Evolutionary conservation across 2,113 vertebrate genomes (phyloP).

Genomic region (Emberiza fucata): DNA sequence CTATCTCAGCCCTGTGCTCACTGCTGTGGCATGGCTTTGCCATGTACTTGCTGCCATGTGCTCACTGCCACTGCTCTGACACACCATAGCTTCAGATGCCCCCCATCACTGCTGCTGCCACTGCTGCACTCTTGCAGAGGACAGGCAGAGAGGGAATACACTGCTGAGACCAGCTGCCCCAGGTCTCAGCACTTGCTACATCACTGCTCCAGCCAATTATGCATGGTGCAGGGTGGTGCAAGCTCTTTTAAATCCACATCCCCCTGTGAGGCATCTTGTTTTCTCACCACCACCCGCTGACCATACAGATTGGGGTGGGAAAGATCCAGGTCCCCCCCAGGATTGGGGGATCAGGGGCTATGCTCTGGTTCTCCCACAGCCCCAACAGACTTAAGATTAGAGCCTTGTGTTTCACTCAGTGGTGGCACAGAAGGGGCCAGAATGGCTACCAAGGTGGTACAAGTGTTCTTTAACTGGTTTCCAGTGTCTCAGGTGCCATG

Average conservation of each 20-base stretch:
- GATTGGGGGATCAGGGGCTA: too few species aligned
- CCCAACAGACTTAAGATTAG: neutral
- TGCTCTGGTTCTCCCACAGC: neutral
- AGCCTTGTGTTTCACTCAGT: too few species aligned
- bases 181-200: neutral
- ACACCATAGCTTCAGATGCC: accelerated
- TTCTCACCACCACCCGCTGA: neutral
- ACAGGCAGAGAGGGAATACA: neutral
- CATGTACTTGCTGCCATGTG: neutral
- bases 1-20: neutral
- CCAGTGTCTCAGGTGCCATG: accelerated
- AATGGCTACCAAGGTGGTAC: neutral
- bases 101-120: neutral
- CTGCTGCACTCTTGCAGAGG: too few species aligned
- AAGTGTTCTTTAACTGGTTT: too few species aligned
- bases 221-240: accelerated
- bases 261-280: neutral
- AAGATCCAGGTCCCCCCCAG: neutral
- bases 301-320: neutral
- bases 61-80: neutral
- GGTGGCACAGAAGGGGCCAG: neutral
- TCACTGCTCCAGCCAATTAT: too few species aligned
- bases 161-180: neutral
- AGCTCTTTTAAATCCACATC: neutral
- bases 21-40: neutral